Base-by-base conservation (phyloP, 2,113 vertebrate genomes). In the Vanacampus margaritifer region DNA sequence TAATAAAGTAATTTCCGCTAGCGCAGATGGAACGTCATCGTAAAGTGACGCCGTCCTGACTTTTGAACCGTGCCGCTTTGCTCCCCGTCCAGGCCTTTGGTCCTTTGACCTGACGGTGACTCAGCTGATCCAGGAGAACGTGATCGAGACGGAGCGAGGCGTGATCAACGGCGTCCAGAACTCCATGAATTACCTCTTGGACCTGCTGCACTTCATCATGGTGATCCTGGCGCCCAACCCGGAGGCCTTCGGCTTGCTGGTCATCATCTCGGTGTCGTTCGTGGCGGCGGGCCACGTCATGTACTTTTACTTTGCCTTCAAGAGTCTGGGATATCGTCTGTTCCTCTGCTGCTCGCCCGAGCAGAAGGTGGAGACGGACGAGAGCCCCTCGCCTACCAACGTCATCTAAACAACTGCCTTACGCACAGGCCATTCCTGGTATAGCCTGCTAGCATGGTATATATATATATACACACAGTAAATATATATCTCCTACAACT, bases 101-200 rank as follows among this genome's bases (percentile, higher is more conserved):
- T 96, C 95, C 61, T 99, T 98, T 72, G 97, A 99, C 89, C 93
- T 99, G 88, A 98, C 95, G 39, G 96, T 99, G 86, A 99, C 97
- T 74, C 97, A 99, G 72, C 91, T 99, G 75, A 93, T 99, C 80
- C 97, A 99, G 89, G 97, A 99, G 90, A 99, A 97, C 23, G 97
- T 99, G 60, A 89, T 92, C 10, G 97, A 99, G 77, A 95, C 94
- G 0, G 96, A 99, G 91, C 93, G 97, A 84, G 97, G 97, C 57
- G 90, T 98, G 83, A 95, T 99, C 88, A 99, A 97, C 0, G 97
- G 97, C 24, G 97, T 99, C 82, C 97, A 99, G 87, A 98, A 98
- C 92, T 98, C 97, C 88, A 98, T 99, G 96, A 99, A 99, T 87
- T 99, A 98, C 72, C 96, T 99, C 79, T 91, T 99, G 23, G 97